These are phyloP conservation scores for Archegozetes longisetosus DNA, from an alignment of 1,140 invertebrate genomes.

Conservation along the genomic window DNA sequence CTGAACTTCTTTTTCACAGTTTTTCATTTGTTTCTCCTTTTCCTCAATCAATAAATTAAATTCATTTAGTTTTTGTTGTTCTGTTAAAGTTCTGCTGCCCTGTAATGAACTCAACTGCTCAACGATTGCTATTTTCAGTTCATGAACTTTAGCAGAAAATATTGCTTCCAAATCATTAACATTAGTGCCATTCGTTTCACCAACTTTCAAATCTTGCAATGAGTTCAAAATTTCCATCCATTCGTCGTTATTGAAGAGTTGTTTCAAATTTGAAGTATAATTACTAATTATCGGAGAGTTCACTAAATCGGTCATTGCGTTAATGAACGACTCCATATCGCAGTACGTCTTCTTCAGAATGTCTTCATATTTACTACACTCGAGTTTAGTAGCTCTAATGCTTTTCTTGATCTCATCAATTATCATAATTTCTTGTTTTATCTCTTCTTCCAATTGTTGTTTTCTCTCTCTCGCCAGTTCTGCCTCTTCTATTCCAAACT, in stretches of 20 bases:
- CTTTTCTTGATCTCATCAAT: neutral
- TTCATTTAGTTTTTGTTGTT: constrained; percentile 3
- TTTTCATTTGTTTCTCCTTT: neutral
- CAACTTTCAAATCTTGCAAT: neutral
- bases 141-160: neutral
- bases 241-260: neutral
- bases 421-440: neutral
- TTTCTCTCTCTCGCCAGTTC: neutral
- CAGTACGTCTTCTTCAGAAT: neutral
- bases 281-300: neutral
- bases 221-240: neutral
- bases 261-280: neutral
- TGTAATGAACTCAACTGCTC: neutral
- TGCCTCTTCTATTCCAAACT: neutral
- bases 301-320: neutral
- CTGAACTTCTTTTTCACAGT: neutral
- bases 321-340: neutral
- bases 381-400: neutral
- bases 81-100: neutral
- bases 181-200: neutral
- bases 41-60: neutral
- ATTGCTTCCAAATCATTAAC: neutral
- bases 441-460: neutral
- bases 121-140: neutral
- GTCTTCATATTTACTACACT: neutral